Evolutionary conservation across 1,140 invertebrate genomes (phyloP), one percentile per base, ranked within the genome.

Genomic region (Drosophila lowei): DNA sequence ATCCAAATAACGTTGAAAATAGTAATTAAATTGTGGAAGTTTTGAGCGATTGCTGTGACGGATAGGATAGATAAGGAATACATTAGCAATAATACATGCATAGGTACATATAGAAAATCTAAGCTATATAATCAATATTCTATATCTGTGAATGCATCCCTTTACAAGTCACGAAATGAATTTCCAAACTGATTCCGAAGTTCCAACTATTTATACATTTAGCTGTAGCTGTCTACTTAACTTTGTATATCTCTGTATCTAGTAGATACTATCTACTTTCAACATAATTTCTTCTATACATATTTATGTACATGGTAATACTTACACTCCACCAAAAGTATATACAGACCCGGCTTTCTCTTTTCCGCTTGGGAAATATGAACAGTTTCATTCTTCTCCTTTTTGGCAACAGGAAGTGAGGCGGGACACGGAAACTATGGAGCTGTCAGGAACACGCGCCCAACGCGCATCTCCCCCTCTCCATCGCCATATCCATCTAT

Each of bases 391-490:
- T 44, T 68, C 50, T 43, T 61, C 23, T 25, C 41, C 58, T 46
- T 34, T 52, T 61, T 46, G 63, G 38, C 55, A 56, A 60, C 55
- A 55, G 66, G 64, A 61, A 41, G 28, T 44, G 16, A 5, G 43
- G 34, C 41, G 11, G 9, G 46, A 16, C 64, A 47, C 71, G 64
- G 49, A 25, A 66, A 63, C 58, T 63, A 76, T 63, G 61, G 60
- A 85, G 63, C 80, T 86, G 80, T 85, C 80, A 86, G 49, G 62
- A 77, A 77, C 80, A 86, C 81, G 77, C 81, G 77, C 59, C 72
- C 30, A 48, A 52, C 73, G 57, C 76, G 66, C 79, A 68, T 64
- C 63, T 53, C 49, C 70, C 44, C 23, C 23, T 25, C 23, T 23
- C 23, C 23, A 23, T 23, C 23, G 23, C 23, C 23, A 23, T 25